Evolutionary conservation across 2,888 invertebrate genomes (phyloP).

Genomic region (Rhopalosiphum nymphaeae): DNA sequence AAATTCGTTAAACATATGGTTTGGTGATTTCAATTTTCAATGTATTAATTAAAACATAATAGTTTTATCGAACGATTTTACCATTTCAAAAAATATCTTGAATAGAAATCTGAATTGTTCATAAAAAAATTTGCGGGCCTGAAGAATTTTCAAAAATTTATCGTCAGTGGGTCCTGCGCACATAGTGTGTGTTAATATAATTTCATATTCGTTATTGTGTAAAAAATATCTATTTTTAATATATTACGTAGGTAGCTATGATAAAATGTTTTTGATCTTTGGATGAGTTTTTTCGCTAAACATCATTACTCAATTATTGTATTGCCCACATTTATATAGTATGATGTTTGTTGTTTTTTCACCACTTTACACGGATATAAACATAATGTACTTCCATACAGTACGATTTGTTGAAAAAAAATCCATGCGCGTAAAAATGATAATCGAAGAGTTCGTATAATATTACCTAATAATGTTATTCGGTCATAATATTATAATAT

Average conservation of each 20-base stretch:
- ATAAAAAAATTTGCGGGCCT: not conserved
- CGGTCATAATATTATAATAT: not conserved
- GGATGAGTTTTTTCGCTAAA: not conserved
- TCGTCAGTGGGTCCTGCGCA: not conserved
- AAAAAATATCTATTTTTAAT: too few species aligned
- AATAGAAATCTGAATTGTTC: not conserved
- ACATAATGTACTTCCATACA: not conserved
- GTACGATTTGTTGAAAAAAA: not conserved
- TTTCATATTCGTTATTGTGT: not conserved
- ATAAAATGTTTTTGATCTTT: not conserved
- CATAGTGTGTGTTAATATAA: not conserved
- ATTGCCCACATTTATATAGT: not conserved
- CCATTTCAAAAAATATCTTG: not conserved
- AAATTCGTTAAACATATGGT: not conserved
- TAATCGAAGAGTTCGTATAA: slow-evolving; percentile 35
- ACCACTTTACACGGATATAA: not conserved
- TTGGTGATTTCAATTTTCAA: not conserved
- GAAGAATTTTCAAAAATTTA: not conserved
- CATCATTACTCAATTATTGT: not conserved
- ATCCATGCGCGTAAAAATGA: not conserved
- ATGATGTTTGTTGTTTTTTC: not conserved
- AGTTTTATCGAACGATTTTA: not conserved
- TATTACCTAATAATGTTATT: not conserved
- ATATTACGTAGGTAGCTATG: not conserved
- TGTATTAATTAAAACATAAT: not conserved